Base-by-base conservation (phyloP, 2,113 vertebrate genomes). In the Nibea coibor region DNA sequence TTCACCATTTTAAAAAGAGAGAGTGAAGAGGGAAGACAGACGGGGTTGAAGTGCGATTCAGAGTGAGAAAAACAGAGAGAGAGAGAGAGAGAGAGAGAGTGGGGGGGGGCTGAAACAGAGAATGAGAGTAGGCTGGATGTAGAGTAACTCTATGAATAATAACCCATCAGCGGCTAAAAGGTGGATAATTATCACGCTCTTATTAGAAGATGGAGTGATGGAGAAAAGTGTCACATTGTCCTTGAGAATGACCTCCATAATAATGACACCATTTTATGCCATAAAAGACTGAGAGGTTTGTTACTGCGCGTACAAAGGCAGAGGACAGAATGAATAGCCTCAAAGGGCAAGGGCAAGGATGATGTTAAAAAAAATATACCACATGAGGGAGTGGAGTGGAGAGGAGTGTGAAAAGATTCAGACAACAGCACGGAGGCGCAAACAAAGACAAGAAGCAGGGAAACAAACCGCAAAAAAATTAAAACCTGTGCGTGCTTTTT, bases 211-310 rank as follows among this genome's bases (percentile, higher is more conserved):
- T 73, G 74, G 82, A 86, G 69, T 83, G 82, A 85, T 75, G 54
- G 67, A 81, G 87, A 90, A 87, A 91, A 88, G 82, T 89, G 87
- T 84, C 90, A 90, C 76, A 62, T 53, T 77, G 88, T 89, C 89
- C 88, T 93, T 93, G 90, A 89, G 61, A 81, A 78, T 85, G 82
- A 87, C 90, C 86, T 87, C 66, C 61, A 82, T 68, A 35, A 84
- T 58, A 80, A 77, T 51, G 70, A 81, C 71, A 87, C 84, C 48
- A 84, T 89, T 87, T 84, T 81, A 87, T 72, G 22, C 70, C 56
- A 64, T 50, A 58, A 61, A 72, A 42, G 26, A 78, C 0, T 20
- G 0, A 59, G 39, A 72, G 42, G 54, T 77, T 70, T 67, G 54
- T 58, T 57, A 71, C 48, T 24, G 47, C 35, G 59, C 22, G 4